Percentiles rank a stretch among this genome's conserved stretches.
Evolutionary conservation across 2,888 invertebrate species (phyloP).

Genomic region (Malthinus seriepunctatus): DNA sequence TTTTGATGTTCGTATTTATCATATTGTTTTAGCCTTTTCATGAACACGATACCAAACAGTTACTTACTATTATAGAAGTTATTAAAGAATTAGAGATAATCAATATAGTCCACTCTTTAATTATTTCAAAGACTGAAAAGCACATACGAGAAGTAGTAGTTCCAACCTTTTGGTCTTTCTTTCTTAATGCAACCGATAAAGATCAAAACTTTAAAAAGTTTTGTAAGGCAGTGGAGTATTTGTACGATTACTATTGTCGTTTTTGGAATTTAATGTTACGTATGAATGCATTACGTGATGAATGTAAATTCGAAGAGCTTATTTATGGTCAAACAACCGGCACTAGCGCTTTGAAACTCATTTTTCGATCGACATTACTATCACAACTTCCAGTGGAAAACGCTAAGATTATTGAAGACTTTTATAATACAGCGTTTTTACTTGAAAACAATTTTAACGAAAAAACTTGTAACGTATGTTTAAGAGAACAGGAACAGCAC

Average conservation of each 20-base stretch:
- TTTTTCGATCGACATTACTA: conserved; percentile 67
- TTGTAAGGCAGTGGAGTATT: conserved; percentile 66
- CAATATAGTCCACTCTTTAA: conserved; percentile 50
- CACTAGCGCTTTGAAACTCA: conserved; percentile 64
- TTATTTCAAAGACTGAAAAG: conserved; percentile 61
- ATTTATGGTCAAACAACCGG: conserved; percentile 62
- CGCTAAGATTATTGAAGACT: conserved; percentile 70
- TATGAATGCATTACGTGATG: conserved; percentile 59
- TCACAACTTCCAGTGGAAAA: conserved; percentile 74
- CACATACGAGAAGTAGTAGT: conserved; percentile 63
- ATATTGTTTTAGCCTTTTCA: too few species aligned
- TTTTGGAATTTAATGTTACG: conserved; percentile 61
- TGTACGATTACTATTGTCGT: conserved; percentile 61
- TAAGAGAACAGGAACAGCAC: conserved; percentile 61
- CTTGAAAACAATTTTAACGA: conserved; percentile 47
- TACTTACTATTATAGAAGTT: conserved; percentile 38
- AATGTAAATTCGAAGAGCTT: conserved; percentile 54
- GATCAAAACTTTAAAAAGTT: conserved; percentile 67
- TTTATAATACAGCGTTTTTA: conserved; percentile 76
- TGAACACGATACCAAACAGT: too few species aligned
- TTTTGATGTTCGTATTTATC: too few species aligned
- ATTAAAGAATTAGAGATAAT: conserved; percentile 47
- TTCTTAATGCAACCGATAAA: conserved; percentile 57
- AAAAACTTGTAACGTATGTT: conserved; percentile 74
- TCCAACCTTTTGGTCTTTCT: conserved; percentile 70